Conservation (phyloP, 2,888 invertebrate genomes). For the Lithosia quadra region DNA sequence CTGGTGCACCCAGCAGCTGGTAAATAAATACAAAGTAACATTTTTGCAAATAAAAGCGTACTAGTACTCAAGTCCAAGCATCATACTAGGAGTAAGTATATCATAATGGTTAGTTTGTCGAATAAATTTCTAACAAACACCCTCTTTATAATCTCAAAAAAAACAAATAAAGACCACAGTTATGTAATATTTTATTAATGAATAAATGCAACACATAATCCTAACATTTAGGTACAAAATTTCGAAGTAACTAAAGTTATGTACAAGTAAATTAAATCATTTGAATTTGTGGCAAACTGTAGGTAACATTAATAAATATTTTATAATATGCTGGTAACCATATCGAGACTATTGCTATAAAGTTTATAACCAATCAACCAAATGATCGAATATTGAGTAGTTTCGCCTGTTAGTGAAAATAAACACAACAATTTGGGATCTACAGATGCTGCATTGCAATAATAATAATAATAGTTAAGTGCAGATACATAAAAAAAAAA, state of each 20-base stretch:
- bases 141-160: background rate
- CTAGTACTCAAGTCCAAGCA: background rate
- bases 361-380: background rate
- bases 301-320: background rate
- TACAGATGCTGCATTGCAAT: background rate
- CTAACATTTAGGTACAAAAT: constrained; percentile 38
- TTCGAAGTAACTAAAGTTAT: constrained; percentile 29
- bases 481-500: background rate
- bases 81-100: background rate
- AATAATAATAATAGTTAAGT: background rate
- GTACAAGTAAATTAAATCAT: constrained; percentile 21
- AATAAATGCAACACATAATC: constrained; percentile 26
- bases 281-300: background rate
- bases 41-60: background rate
- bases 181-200: constrained; percentile 30
- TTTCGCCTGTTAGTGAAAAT: background rate
- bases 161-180: background rate
- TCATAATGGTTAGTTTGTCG: background rate
- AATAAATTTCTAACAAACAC: too few relatives aligned
- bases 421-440: too few relatives aligned
- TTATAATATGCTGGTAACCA: background rate
- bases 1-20: background rate
- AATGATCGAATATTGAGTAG: background rate
- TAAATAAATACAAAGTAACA: background rate
- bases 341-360: background rate